Evolutionary conservation across 2,797 vertebrate species (phyloP).

Genomic region (Coregonus suidteri): DNA sequence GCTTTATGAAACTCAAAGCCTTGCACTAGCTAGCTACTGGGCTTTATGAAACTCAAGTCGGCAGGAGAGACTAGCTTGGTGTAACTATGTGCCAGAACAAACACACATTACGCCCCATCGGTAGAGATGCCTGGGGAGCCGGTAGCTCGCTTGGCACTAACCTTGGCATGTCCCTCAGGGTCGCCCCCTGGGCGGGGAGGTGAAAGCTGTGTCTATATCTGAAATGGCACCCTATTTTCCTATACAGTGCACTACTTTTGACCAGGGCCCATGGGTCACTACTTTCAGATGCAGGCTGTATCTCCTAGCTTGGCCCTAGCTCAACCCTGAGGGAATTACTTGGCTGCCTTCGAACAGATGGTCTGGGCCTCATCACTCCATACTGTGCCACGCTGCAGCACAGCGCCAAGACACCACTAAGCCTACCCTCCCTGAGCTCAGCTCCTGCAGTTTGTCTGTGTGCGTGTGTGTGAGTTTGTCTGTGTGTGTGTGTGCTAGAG

Average conservation of each 20-base stretch:
- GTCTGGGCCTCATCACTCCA: not conserved
- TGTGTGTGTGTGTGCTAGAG: no score
- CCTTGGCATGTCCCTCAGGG: not conserved
- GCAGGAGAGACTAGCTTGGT: not conserved
- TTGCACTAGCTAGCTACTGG: not conserved
- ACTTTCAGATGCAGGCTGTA: not conserved
- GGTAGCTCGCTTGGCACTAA: not conserved
- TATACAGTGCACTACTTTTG: no score
- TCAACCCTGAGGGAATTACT: not conserved
- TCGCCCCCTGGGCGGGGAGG: not conserved
- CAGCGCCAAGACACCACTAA: not conserved
- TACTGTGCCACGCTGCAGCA: not conserved
- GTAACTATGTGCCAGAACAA: not conserved
- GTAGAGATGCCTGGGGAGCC: not conserved
- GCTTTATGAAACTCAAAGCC: not conserved
- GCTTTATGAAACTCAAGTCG: not conserved
- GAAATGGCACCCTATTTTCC: no score
- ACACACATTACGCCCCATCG: not conserved
- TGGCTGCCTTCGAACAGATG: not conserved
- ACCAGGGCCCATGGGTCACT: no score
- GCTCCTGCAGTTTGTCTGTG: not conserved
- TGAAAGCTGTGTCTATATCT: not conserved
- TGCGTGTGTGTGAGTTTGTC: no score
- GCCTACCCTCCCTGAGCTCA: not conserved
- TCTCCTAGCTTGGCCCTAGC: not conserved